Conservation (phyloP, 2,113 vertebrate species). For the Athene cunicularia region DNA sequence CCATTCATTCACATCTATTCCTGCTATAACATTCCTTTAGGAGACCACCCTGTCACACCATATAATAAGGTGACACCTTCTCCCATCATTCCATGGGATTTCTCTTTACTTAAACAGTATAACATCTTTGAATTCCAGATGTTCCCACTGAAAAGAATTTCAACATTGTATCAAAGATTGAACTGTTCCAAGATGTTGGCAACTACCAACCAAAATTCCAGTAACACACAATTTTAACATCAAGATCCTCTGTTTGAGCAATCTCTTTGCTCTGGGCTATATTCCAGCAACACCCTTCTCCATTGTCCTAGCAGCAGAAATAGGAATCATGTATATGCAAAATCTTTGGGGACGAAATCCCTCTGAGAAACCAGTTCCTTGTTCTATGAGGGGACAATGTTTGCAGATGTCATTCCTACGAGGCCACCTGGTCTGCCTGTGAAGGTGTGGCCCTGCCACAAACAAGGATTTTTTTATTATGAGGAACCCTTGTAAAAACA, state of each 20-base stretch:
- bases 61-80: neutral
- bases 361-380: neutral
- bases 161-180: neutral
- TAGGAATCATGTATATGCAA: neutral
- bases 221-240: slow-evolving; percentile 22
- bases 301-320: slow-evolving; percentile 43
- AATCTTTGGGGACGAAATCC: neutral
- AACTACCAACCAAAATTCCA: slow-evolving; percentile 4
- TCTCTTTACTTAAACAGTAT: neutral
- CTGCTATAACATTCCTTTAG: neutral
- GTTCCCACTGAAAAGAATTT: slow-evolving; percentile 11
- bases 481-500: neutral
- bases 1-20: neutral
- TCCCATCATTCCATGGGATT: neutral
- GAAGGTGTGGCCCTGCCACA: neutral
- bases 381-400: neutral
- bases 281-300: slow-evolving; percentile 51
- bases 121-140: slow-evolving; percentile 9
- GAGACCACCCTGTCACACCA: neutral
- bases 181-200: slow-evolving; percentile 42
- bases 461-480: neutral
- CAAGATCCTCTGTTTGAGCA: slow-evolving; percentile 43
- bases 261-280: slow-evolving; percentile 15
- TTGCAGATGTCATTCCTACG: neutral
- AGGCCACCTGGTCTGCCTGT: neutral